Percentiles rank a stretch among this genome's conserved stretches.
Evolutionary conservation across 2,888 invertebrate genomes (phyloP).

Genomic region (Cephonodes hylas): DNA sequence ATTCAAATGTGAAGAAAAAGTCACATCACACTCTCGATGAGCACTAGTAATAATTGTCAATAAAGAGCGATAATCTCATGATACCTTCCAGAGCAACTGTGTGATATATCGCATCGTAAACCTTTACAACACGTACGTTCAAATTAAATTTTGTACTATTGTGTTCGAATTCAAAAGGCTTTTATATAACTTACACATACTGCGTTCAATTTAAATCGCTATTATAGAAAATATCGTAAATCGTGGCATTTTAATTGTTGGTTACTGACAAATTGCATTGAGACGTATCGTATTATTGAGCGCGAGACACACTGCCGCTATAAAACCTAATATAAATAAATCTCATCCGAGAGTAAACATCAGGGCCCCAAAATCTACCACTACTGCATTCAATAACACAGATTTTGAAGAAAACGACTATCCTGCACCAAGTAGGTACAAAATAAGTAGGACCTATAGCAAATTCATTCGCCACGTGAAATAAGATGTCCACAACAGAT

Average conservation of each 20-base stretch:
- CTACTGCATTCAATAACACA: no score
- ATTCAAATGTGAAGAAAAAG: not conserved
- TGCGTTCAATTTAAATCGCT: not conserved
- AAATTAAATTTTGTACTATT: conserved; percentile 13
- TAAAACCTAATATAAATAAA: not conserved
- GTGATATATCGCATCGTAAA: conserved; percentile 15
- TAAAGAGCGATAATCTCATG: conserved; percentile 3
- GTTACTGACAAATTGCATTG: not conserved
- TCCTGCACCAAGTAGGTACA: no score
- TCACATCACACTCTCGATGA: not conserved
- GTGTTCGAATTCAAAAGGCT: not conserved
- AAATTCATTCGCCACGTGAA: no score
- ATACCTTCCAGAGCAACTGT: conserved; percentile 9
- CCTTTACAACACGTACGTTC: conserved; percentile 1
- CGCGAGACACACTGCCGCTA: not conserved
- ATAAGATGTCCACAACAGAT: no score
- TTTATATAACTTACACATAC: not conserved
- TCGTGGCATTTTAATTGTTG: not conserved
- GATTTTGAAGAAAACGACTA: no score
- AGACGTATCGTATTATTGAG: not conserved
- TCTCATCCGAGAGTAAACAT: not conserved
- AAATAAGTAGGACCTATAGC: no score
- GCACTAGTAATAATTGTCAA: not conserved
- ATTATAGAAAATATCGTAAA: not conserved
- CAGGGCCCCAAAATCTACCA: not conserved